These are phyloP conservation scores for Barnardius zonarius DNA, from an alignment of 2,113 vertebrate genomes.

Conservation along the genomic window DNA sequence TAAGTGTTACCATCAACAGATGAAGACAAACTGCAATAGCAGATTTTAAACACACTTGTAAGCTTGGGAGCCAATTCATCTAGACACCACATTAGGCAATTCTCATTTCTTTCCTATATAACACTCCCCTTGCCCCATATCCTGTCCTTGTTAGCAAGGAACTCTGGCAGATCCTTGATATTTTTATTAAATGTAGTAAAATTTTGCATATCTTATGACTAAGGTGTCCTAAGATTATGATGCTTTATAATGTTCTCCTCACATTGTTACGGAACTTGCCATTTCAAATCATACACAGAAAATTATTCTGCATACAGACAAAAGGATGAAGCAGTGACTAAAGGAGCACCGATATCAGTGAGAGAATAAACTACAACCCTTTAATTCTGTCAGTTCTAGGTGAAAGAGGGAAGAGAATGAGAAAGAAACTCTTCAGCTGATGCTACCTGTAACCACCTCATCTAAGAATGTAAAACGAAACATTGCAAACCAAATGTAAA, in stretches of 20 bases:
- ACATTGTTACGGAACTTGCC: neutral
- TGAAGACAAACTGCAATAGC: neutral
- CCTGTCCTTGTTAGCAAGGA: neutral
- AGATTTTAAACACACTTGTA: neutral
- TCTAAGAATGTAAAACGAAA: conserved; percentile 18
- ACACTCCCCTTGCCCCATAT: neutral
- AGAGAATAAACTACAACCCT: neutral
- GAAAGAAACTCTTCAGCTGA: neutral
- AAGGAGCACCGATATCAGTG: neutral
- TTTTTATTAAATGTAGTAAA: neutral
- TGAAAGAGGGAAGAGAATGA: neutral
- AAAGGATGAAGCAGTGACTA: neutral
- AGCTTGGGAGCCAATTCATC: neutral
- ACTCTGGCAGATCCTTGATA: neutral
- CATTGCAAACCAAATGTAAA: conserved; percentile 24
- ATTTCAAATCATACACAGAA: neutral
- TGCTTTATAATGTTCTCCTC: neutral
- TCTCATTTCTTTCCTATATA: neutral
- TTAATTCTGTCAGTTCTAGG: neutral
- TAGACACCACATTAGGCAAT: neutral
- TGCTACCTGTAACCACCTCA: neutral
- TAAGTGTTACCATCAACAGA: neutral
- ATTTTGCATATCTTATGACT: neutral
- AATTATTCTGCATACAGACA: neutral
- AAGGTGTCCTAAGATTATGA: neutral